Percentiles rank a stretch among this genome's conserved stretches.
Conservation (phyloP, 1,140 invertebrate genomes). For the Heliconius eleuchia region DNA sequence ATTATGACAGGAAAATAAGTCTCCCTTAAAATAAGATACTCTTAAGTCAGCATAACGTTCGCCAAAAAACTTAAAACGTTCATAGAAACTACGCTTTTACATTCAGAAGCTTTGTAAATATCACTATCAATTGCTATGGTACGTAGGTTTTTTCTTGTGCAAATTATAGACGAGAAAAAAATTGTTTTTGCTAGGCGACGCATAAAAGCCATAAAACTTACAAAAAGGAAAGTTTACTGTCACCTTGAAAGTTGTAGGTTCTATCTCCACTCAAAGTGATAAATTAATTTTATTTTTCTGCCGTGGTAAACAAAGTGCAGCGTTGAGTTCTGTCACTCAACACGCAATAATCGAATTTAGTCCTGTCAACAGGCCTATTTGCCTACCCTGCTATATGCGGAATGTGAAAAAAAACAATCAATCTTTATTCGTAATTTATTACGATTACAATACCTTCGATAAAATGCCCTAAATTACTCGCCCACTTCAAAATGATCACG, state of each 20-base stretch:
- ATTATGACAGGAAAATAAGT: neutral
- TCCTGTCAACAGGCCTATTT: too few relatives aligned
- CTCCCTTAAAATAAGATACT: too few relatives aligned
- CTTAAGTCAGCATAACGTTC: neutral
- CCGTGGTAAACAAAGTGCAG: neutral
- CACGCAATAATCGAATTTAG: neutral
- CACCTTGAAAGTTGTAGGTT: neutral
- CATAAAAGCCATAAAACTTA: neutral
- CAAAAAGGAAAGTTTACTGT: neutral
- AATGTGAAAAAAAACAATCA: too few relatives aligned
- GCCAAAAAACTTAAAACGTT: conserved; percentile 1
- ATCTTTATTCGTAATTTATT: neutral
- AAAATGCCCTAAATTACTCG: too few relatives aligned
- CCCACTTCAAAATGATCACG: neutral
- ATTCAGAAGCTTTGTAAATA: neutral
- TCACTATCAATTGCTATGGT: neutral
- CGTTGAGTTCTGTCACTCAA: conserved; percentile 1
- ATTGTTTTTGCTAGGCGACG: neutral
- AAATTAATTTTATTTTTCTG: neutral
- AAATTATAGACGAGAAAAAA: neutral
- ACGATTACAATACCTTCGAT: too few relatives aligned
- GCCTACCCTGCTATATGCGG: too few relatives aligned
- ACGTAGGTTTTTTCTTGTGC: neutral
- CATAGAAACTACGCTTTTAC: neutral
- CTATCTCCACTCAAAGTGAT: neutral